Conservation (phyloP, 2,113 vertebrate genomes). For the Hippocampus mohnikei region DNA sequence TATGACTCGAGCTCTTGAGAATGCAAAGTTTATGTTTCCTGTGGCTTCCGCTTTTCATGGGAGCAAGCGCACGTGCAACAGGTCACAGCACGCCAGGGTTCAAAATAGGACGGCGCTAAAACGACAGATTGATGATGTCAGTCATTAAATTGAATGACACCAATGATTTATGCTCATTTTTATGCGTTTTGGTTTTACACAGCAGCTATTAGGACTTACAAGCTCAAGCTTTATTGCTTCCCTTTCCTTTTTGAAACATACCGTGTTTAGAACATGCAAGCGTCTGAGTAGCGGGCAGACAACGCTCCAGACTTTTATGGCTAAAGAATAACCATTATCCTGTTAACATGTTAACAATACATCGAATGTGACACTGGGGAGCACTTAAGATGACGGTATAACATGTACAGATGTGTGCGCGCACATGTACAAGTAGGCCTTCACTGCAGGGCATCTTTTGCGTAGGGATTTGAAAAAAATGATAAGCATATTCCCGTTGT, state of each 20-base stretch:
- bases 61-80: neutral
- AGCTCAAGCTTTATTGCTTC: constrained; percentile 46
- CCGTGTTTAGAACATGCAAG: neutral
- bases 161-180: constrained; percentile 10
- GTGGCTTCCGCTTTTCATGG: neutral
- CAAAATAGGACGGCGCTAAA: neutral
- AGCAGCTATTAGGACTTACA: constrained; percentile 4
- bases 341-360: neutral
- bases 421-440: neutral
- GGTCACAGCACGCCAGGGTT: neutral
- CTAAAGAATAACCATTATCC: neutral
- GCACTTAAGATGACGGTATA: neutral
- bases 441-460: neutral
- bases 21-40: constrained; percentile 32
- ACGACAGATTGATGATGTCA: neutral
- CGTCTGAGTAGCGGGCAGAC: constrained; percentile 8
- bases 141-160: neutral
- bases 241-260: constrained; percentile 26
- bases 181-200: constrained; percentile 21
- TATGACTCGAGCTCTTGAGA: constrained; percentile 14
- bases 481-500: no score
- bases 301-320: neutral
- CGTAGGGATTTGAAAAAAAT: no score
- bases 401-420: no score
- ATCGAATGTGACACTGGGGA: neutral